phyloP scores from a whole-genome alignment of 2,797 vertebrate species.

The Bufotes viridis region DNA sequence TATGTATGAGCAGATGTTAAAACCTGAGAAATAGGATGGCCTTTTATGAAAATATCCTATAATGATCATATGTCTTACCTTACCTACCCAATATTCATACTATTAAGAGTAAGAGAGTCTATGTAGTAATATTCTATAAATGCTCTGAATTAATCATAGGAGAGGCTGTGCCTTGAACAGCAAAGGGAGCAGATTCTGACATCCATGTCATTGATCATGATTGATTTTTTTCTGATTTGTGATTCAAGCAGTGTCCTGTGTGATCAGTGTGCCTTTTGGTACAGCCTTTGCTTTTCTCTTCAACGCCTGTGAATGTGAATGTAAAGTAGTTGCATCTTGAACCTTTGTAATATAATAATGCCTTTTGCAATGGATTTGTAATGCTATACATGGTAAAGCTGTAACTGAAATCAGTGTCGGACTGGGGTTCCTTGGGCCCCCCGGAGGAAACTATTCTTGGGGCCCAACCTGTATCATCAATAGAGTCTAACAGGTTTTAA shows the following conservation, averaged over 20 bases:
- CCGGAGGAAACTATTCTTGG: too few relatives aligned
- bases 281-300: neutral
- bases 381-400: too few relatives aligned
- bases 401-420: too few relatives aligned
- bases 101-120: neutral
- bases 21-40: neutral
- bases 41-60: neutral
- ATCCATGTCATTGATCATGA: neutral
- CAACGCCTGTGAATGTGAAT: neutral
- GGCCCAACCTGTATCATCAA: too few relatives aligned
- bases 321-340: too few relatives aligned
- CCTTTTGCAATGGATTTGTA: too few relatives aligned
- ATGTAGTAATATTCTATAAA: neutral
- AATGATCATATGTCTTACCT: neutral
- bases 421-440: too few relatives aligned
- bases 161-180: neutral
- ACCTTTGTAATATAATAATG: too few relatives aligned
- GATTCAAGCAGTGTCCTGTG: neutral
- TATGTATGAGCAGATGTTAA: constrained; percentile 17
- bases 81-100: neutral
- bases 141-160: neutral
- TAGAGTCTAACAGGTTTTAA: too few relatives aligned
- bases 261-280: neutral
- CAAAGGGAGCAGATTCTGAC: neutral
- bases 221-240: neutral